Conservation (phyloP, 53 echinoderm and acorn worm species). For the Hippasteria phrygiana region DNA sequence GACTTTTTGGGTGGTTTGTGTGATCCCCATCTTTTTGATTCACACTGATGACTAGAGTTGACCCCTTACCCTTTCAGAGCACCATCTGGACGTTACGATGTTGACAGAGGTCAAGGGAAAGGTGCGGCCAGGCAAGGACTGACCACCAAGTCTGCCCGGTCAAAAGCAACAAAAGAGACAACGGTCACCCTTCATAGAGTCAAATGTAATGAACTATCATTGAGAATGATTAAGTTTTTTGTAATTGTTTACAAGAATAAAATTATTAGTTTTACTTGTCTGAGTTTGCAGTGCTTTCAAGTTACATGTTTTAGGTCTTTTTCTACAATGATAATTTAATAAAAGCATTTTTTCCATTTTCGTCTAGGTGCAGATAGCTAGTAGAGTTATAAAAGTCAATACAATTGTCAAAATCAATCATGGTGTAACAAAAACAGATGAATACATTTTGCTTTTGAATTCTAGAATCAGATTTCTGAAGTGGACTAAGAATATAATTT, state of each 20-base stretch:
- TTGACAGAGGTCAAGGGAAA: conserved; percentile 73
- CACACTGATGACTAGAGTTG: not conserved
- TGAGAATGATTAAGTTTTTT: not conserved
- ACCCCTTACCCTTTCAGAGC: conserved; percentile 11
- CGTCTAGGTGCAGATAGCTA: too few relatives aligned
- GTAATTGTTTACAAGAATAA: not conserved
- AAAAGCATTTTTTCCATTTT: too few relatives aligned
- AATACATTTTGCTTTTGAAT: conserved; percentile 17
- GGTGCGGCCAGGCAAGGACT: conserved; percentile 67
- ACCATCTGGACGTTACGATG: conserved; percentile 49
- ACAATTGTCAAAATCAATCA: too few relatives aligned
- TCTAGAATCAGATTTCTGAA: too few relatives aligned
- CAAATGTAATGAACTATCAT: conserved; percentile 71
- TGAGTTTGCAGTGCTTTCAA: too few relatives aligned
- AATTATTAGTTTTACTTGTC: too few relatives aligned
- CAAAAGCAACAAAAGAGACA: conserved; percentile 83
- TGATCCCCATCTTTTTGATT: not conserved
- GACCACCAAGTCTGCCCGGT: conserved; percentile 76
- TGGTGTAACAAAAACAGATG: too few relatives aligned
- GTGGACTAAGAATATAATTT: too few relatives aligned
- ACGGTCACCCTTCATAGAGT: conserved; percentile 85
- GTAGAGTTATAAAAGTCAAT: too few relatives aligned
- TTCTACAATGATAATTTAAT: too few relatives aligned
- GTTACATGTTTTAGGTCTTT: too few relatives aligned
- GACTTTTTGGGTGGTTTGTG: not conserved